phyloP scores from a whole-genome alignment of 2,888 invertebrate species.

The Apotomis betuletana region DNA sequence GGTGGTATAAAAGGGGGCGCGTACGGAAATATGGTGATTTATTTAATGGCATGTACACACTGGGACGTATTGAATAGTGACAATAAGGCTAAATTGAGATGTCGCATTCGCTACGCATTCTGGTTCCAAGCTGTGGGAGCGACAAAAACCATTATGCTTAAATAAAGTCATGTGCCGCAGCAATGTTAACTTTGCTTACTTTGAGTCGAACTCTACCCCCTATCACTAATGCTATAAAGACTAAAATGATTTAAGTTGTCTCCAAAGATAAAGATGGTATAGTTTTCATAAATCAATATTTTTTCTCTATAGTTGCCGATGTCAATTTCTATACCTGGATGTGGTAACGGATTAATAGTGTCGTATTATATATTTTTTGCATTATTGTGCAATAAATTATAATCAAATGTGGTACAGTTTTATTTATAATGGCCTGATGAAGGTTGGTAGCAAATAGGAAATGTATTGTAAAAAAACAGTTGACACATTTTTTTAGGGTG shows the following conservation, averaged over 20 bases:
- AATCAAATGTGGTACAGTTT: conserved; percentile 40
- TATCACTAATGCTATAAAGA: neutral
- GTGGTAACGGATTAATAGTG: conserved; percentile 42
- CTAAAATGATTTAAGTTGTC: neutral
- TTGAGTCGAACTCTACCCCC: neutral
- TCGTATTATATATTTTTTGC: conserved; percentile 24
- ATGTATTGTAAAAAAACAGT: neutral
- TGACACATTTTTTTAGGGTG: neutral
- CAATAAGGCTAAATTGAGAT: conserved; percentile 47
- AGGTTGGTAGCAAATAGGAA: conserved; percentile 2
- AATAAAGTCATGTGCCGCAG: conserved; percentile 42
- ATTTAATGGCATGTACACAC: conserved; percentile 43
- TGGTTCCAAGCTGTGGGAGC: conserved; percentile 41
- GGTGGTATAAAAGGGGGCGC: conserved; percentile 38
- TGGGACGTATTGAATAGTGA: conserved; percentile 43
- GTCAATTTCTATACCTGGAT: conserved; percentile 41
- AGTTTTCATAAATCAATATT: conserved; percentile 42
- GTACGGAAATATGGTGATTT: conserved; percentile 41
- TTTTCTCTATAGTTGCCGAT: conserved; percentile 40
- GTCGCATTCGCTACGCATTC: conserved; percentile 45
- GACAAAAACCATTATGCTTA: conserved; percentile 39
- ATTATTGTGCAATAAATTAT: conserved; percentile 41
- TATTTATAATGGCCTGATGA: conserved; percentile 22
- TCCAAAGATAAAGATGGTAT: conserved; percentile 12
- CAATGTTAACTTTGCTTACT: conserved; percentile 9